phyloP scores from a whole-genome alignment of 2,888 invertebrate species.

The Drosophila yooni region DNA sequence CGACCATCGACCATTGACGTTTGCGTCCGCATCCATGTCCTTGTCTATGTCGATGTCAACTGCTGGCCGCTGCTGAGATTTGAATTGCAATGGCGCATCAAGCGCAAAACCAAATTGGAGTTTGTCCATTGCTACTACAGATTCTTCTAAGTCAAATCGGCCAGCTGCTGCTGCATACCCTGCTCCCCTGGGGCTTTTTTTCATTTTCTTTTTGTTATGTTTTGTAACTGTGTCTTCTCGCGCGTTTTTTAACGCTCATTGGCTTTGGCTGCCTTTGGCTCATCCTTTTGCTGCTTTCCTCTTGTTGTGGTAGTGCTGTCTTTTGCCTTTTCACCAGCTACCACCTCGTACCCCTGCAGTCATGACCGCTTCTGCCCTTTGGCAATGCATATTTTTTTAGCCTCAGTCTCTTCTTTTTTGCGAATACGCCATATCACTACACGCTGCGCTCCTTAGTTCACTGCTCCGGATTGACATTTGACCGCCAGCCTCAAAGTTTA shows the following conservation, averaged over 20 bases:
- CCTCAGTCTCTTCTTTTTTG: slow-evolving; percentile 20
- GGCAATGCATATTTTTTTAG: slow-evolving; percentile 7
- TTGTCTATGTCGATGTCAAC: slow-evolving; percentile 49
- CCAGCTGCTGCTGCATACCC: background rate
- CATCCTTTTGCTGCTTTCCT: slow-evolving; percentile 31
- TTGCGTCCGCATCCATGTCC: slow-evolving; percentile 30
- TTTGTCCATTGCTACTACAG: slow-evolving; percentile 54
- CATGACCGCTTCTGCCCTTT: background rate
- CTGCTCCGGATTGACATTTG: slow-evolving; percentile 44
- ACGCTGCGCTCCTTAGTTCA: slow-evolving; percentile 18
- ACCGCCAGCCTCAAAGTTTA: slow-evolving; percentile 58
- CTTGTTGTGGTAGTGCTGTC: slow-evolving; percentile 64
- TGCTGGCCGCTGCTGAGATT: slow-evolving; percentile 68
- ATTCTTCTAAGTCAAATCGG: slow-evolving; percentile 29
- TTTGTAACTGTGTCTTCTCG: slow-evolving; percentile 30
- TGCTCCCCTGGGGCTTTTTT: slow-evolving; percentile 12
- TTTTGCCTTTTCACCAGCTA: slow-evolving; percentile 54
- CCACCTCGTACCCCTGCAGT: slow-evolving; percentile 7
- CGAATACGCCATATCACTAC: slow-evolving; percentile 25
- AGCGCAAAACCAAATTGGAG: slow-evolving; percentile 72
- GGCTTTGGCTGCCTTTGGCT: slow-evolving; percentile 57
- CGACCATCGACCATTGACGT: slow-evolving; percentile 11
- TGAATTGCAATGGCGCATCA: slow-evolving; percentile 70
- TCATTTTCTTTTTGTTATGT: slow-evolving; percentile 22
- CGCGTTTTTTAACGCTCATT: slow-evolving; percentile 71